A percentile compares a stretch with the other conserved stretches of the same genome.
Evolutionary conservation across 2,113 vertebrate genomes (phyloP).

Genomic region (Nymphicus hollandicus): DNA sequence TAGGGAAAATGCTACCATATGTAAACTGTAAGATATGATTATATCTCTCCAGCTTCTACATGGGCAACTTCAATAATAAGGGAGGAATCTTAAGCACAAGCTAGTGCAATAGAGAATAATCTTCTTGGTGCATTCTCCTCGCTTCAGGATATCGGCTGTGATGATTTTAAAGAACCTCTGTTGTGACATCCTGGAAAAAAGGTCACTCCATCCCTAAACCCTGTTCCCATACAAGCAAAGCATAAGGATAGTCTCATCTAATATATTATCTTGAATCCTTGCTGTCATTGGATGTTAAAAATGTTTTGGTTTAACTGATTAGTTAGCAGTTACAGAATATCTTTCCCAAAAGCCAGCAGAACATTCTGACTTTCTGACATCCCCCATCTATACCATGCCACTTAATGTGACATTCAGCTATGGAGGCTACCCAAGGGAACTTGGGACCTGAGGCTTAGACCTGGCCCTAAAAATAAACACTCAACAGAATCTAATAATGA

Average conservation of each 20-base stretch:
- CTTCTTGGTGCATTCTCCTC: neutral
- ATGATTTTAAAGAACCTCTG: neutral
- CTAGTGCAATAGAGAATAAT: neutral
- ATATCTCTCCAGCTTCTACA: neutral
- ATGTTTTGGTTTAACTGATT: neutral
- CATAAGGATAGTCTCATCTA: neutral
- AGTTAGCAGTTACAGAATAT: neutral
- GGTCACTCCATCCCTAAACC: neutral
- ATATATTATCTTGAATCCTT: neutral
- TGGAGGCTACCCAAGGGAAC: neutral
- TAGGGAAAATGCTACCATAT: neutral
- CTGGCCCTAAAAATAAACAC: neutral
- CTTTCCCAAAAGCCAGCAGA: neutral
- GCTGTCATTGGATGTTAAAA: neutral
- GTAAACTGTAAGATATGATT: neutral
- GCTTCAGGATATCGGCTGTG: neutral
- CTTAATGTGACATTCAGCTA: neutral
- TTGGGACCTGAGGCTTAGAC: neutral
- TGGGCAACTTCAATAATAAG: neutral
- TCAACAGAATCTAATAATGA: neutral
- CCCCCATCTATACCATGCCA: accelerated
- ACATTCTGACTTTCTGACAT: neutral
- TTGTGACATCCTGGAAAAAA: neutral
- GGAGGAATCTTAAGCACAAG: neutral
- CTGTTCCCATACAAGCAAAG: neutral